Evolutionary conservation across 2,113 vertebrate genomes (phyloP), one percentile per base, ranked within the genome.

Genomic region (Passer domesticus): DNA sequence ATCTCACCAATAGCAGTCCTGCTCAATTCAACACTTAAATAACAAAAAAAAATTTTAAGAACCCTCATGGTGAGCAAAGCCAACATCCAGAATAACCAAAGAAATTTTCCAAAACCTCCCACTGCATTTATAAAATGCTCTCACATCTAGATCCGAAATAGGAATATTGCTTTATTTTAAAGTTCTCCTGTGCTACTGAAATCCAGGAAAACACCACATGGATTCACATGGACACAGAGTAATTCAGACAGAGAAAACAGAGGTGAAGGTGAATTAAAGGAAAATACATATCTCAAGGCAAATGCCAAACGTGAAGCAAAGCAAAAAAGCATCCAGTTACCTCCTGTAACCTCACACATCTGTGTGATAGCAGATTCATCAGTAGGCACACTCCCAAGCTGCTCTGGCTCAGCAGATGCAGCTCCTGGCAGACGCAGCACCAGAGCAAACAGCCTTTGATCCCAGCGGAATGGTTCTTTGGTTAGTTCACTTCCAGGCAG

Each of bases 331-430:
- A 63, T 24, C 9, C 33, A 66, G 7, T 82, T 98, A 99, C 99
- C 99, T 99, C 99, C 99, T 47, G 99, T 99, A 97, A 99, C 99
- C 98, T 99, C 99, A 80, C 99, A 99, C 99, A 99, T 99, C 98
- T 99, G 99, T 59, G 99, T 99, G 97, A 99, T 99, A 56, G 99
- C 98, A 46, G 99, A 99, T 84, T 99, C 99, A 87, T 99, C 99
- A 23, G 98, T 99, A 91, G 99, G 99, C 83, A 99, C 99, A 67
- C 99, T 99, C 83, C 99, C 99, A 46, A 99, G 98, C 94, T 99
- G 99, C 97, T 99, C 99, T 17, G 98, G 98, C 86, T 99, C 99
- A 12, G 98, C 98, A n/a, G 98, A 97, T n/a, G 98, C 95, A 41
- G 99, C 98, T 96, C 99, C 99, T 33, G 99, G 99, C 96, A 99